A percentile compares a stretch with the other conserved stretches of the same genome.
These are phyloP conservation scores for Thamnophis elegans DNA, from an alignment of 2,797 vertebrate genomes.

Conservation along the genomic window DNA sequence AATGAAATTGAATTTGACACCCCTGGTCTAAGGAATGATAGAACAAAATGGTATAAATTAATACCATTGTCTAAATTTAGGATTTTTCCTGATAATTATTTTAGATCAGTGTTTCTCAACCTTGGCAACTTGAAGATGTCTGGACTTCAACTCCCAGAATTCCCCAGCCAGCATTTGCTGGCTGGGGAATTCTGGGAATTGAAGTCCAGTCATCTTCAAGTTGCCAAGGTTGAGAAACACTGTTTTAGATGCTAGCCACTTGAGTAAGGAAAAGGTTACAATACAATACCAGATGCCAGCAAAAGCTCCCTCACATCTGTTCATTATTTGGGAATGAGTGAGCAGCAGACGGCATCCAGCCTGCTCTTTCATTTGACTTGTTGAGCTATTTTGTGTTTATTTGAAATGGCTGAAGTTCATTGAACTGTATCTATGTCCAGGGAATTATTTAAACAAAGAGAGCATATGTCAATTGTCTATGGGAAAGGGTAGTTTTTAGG, in stretches of 20 bases:
- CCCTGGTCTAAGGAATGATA: conserved; percentile 10
- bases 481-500: conserved; percentile 12
- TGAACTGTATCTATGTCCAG: conserved; percentile 33
- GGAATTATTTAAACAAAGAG: conserved; percentile 24
- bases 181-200: too few species aligned
- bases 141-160: too few species aligned
- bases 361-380: conserved; percentile 48
- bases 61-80: conserved; percentile 24
- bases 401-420: conserved; percentile 33
- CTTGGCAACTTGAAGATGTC: too few species aligned
- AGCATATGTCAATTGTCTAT: conserved; percentile 14
- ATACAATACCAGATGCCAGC: conserved; percentile 39
- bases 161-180: too few species aligned
- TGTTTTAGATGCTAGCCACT: conserved; percentile 15
- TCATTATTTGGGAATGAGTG: conserved; percentile 47
- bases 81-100: conserved; percentile 6
- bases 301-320: conserved; percentile 48
- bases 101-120: too few species aligned
- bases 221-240: too few species aligned
- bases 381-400: conserved; percentile 26
- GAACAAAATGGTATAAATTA: conserved; percentile 10
- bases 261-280: conserved; percentile 44
- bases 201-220: too few species aligned
- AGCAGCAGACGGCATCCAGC: conserved; percentile 40
- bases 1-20: too few species aligned